Percentiles rank a stretch among this genome's conserved stretches.
Evolutionary conservation across 2,888 invertebrate genomes (phyloP).

Genomic region (Eristalinus sepulchralis): DNA sequence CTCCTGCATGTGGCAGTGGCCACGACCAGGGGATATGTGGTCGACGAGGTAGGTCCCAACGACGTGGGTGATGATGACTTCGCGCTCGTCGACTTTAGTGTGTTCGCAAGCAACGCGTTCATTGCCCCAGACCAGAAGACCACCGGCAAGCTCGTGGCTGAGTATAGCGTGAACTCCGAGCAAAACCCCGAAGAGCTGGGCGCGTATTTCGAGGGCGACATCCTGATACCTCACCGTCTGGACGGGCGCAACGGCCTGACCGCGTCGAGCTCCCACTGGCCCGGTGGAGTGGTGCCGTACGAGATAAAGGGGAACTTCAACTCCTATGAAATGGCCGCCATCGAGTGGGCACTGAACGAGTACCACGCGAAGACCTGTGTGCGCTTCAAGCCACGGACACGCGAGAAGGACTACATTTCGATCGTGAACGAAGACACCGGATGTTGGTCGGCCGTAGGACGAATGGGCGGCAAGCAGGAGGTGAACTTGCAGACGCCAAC

Average conservation of each 20-base stretch:
- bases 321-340: conserved; percentile 83
- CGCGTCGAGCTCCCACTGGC: conserved; percentile 84
- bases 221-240: conserved; percentile 83
- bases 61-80: neutral
- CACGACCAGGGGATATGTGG: neutral
- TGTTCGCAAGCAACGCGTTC: neutral
- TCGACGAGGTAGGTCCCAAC: neutral
- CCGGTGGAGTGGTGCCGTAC: conserved; percentile 86
- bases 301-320: conserved; percentile 85
- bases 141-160: conserved; percentile 71
- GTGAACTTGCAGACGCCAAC: conserved; percentile 88
- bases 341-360: conserved; percentile 86
- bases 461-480: conserved; percentile 83
- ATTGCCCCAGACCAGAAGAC: conserved; percentile 79
- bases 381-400: conserved; percentile 84
- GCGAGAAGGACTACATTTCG: conserved; percentile 86
- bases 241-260: conserved; percentile 84
- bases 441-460: conserved; percentile 91
- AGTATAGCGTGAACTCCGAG: conserved; percentile 41
- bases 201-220: conserved; percentile 89
- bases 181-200: conserved; percentile 90
- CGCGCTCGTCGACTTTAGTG: neutral
- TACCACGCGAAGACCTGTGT: conserved; percentile 88
- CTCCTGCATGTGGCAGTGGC: neutral
- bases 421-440: conserved; percentile 86